Evolutionary conservation across 1,140 invertebrate species (phyloP).

Genomic region (Adoxophyes honmai): DNA sequence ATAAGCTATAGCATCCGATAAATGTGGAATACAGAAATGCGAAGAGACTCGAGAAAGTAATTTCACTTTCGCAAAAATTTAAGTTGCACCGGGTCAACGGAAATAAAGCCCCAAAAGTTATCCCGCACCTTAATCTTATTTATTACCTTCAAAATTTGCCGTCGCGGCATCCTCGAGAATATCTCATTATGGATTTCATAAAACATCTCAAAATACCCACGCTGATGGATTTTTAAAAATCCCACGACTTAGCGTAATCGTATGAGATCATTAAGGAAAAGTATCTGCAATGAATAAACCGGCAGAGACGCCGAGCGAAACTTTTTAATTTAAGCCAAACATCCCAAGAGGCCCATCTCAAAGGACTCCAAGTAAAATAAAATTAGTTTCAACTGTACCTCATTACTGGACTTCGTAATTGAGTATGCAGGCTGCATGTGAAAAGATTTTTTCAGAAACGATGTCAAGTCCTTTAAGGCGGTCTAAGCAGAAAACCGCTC

Average conservation of each 20-base stretch:
- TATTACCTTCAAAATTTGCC: constrained; percentile 16
- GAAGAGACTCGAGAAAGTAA: background rate
- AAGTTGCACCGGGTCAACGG: background rate
- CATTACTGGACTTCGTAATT: constrained; percentile 55
- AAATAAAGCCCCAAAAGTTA: constrained; percentile 5
- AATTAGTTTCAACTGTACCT: constrained; percentile 56
- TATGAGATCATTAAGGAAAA: constrained; percentile 52
- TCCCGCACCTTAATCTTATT: constrained; percentile 11
- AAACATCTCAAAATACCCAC: constrained; percentile 19
- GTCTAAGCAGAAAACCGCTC: background rate
- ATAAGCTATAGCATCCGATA: background rate
- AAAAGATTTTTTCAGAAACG: constrained; percentile 22
- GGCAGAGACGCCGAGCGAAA: constrained; percentile 35
- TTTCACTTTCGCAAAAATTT: too few species aligned
- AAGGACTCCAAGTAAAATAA: constrained; percentile 53
- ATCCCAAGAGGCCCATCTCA: constrained; percentile 50
- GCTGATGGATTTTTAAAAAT: constrained; percentile 41
- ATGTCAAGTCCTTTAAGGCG: constrained; percentile 5
- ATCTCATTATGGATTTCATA: constrained; percentile 18
- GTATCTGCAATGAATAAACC: constrained; percentile 48
- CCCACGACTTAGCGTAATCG: constrained; percentile 40
- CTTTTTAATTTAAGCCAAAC: constrained; percentile 67
- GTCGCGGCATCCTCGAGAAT: constrained; percentile 9
- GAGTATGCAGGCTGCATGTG: constrained; percentile 50
- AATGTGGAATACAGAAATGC: background rate